Evolutionary conservation across 1,140 invertebrate genomes (phyloP).

Genomic region (Drosophila kurseongensis): DNA sequence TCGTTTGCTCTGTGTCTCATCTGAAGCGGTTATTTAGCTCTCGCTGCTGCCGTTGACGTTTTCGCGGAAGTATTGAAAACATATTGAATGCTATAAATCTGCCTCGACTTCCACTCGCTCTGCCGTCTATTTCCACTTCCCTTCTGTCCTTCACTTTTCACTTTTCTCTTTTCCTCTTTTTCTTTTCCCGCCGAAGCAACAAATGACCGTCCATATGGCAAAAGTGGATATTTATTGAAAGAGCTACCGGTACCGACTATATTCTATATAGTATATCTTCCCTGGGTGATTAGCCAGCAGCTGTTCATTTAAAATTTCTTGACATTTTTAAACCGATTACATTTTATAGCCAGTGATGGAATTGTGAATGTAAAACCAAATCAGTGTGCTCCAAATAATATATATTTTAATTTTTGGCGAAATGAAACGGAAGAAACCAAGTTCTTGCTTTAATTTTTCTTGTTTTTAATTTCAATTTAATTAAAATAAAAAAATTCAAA

Average conservation of each 20-base stretch:
- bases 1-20: slow-evolving; percentile 5
- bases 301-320: background rate
- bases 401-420: too few relatives aligned
- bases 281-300: background rate
- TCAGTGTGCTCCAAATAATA: too few relatives aligned
- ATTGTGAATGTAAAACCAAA: too few relatives aligned
- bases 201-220: slow-evolving; percentile 48
- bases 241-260: background rate
- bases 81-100: slow-evolving; percentile 65
- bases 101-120: slow-evolving; percentile 21
- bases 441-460: too few relatives aligned
- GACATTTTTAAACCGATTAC: too few relatives aligned
- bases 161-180: too few relatives aligned
- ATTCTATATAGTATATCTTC: background rate
- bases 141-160: background rate
- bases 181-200: slow-evolving; percentile 25
- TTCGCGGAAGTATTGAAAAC: slow-evolving; percentile 63
- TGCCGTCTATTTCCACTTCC: background rate
- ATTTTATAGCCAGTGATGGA: too few relatives aligned
- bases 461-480: too few relatives aligned
- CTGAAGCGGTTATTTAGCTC: slow-evolving; percentile 33
- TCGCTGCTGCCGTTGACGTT: slow-evolving; percentile 44
- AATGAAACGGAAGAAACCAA: too few relatives aligned
- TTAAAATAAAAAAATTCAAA: too few relatives aligned
- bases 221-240: background rate